These are phyloP conservation scores for Microtus richardsoni DNA, from an alignment of 2,113 vertebrate species.

Conservation along the genomic window DNA sequence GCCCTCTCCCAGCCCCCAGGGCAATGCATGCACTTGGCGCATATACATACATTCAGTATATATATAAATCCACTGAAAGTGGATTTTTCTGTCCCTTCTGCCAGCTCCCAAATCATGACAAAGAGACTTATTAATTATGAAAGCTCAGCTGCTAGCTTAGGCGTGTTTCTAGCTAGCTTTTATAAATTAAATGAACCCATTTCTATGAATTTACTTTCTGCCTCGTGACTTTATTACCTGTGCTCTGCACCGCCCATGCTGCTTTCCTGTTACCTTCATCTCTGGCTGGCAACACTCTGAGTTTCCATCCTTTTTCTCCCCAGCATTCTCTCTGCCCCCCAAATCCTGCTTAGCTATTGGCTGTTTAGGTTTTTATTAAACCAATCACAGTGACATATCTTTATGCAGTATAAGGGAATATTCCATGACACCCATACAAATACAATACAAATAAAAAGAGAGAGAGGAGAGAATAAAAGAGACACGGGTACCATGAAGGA, in stretches of 20 bases:
- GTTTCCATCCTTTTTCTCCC: not conserved
- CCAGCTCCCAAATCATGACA: not conserved
- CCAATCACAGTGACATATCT: not conserved
- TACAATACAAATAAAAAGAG: not conserved
- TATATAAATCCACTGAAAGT: not conserved
- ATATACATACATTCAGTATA: not conserved
- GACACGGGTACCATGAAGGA: not conserved
- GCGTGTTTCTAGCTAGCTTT: not conserved
- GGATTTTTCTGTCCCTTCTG: not conserved
- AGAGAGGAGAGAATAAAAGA: not conserved
- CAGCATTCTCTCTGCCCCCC: not conserved
- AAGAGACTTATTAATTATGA: not conserved
- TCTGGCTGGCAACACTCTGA: not conserved
- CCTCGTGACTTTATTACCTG: not conserved
- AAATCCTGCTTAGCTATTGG: not conserved
- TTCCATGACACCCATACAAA: not conserved
- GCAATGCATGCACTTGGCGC: not conserved
- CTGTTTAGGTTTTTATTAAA: not conserved
- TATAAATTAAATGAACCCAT: not conserved
- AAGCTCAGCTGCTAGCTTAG: not conserved
- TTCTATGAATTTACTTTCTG: not conserved
- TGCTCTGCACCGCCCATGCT: not conserved
- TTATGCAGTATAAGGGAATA: not conserved
- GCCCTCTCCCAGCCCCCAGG: not conserved
- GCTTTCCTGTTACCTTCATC: not conserved